These are phyloP conservation scores for Tokudaia tokunoshimensis DNA, from an alignment of 2,797 vertebrate genomes.

Conservation along the genomic window DNA sequence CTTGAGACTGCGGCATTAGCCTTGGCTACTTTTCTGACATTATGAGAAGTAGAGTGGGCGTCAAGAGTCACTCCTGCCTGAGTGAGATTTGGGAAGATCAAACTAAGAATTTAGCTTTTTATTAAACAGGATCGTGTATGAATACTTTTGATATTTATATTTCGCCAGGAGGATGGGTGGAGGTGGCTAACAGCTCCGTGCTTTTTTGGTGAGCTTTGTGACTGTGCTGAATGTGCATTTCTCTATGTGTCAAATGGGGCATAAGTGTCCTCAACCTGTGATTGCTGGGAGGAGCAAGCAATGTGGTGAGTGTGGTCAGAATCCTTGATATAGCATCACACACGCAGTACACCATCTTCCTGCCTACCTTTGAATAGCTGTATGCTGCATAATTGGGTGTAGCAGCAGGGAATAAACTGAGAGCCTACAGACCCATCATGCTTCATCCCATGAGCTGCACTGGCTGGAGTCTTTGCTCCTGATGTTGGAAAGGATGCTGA, in stretches of 20 bases:
- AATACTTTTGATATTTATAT: background rate
- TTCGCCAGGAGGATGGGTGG: background rate
- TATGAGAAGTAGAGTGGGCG: too few relatives aligned
- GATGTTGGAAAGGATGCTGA: background rate
- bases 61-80: background rate
- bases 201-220: background rate
- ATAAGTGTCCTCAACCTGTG: background rate
- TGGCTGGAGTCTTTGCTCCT: background rate
- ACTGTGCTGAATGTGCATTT: background rate
- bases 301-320: background rate
- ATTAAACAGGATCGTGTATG: background rate
- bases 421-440: accelerated
- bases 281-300: background rate
- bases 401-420: background rate
- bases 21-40: background rate
- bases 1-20: background rate
- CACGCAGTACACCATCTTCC: background rate
- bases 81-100: background rate
- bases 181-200: background rate
- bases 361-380: background rate
- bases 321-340: background rate
- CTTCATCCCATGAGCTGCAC: background rate
- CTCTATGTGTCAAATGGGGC: background rate
- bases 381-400: background rate
- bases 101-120: slow-evolving; percentile 7